A percentile compares a stretch with the other conserved stretches of the same genome.
These are phyloP conservation scores for Pristionchus mayeri DNA, from an alignment of 2,888 invertebrate species.

Conservation along the genomic window DNA sequence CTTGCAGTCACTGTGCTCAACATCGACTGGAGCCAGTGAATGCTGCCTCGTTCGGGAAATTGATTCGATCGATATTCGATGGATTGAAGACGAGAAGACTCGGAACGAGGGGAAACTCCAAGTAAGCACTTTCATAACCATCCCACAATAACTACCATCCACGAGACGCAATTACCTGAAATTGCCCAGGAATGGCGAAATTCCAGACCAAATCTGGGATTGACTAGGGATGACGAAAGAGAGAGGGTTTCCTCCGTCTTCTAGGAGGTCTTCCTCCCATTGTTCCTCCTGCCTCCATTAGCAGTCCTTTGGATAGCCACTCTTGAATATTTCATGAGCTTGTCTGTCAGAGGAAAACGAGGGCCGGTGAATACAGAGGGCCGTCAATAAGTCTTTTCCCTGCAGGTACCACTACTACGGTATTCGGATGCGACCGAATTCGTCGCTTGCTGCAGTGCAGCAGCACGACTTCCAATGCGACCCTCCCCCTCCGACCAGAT, in stretches of 20 bases:
- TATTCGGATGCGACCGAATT: slow-evolving; percentile 82
- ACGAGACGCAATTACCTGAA: neutral
- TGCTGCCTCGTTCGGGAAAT: slow-evolving; percentile 98
- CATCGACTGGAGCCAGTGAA: slow-evolving; percentile 97
- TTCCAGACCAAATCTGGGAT: neutral
- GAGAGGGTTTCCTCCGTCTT: neutral
- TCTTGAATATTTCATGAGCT: slow-evolving; percentile 30
- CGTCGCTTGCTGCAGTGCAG: neutral
- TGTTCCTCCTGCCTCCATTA: neutral
- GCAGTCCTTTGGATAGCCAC: neutral
- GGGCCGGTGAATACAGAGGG: neutral
- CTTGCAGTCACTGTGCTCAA: slow-evolving; percentile 84
- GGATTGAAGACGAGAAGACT: slow-evolving; percentile 93
- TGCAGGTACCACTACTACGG: slow-evolving; percentile 94
- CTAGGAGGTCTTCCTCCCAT: neutral
- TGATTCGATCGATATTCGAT: slow-evolving; percentile 96
- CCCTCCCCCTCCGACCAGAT: neutral
- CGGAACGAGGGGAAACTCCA: slow-evolving; percentile 84
- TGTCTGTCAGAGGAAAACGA: neutral
- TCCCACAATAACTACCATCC: neutral
- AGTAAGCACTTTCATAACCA: slow-evolving; percentile 51
- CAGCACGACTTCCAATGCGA: slow-evolving; percentile 26
- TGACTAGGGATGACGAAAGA: neutral
- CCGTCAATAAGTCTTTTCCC: neutral
- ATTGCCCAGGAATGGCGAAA: slow-evolving; percentile 6